A percentile compares a stretch with the other conserved stretches of the same genome.
These are phyloP conservation scores for Aporrectodea caliginosa DNA, from an alignment of 1,140 invertebrate species.

Conservation along the genomic window DNA sequence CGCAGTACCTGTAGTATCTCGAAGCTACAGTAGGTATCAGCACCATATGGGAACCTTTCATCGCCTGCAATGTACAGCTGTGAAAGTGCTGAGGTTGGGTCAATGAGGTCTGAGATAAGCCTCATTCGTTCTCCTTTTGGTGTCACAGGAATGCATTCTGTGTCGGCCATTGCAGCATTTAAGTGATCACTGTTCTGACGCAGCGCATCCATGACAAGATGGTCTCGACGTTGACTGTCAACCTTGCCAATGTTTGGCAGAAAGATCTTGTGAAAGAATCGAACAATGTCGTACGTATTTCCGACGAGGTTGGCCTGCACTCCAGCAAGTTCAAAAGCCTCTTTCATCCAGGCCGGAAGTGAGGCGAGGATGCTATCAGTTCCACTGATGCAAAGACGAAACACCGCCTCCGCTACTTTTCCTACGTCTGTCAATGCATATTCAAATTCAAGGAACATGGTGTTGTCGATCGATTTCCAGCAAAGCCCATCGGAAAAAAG, in stretches of 20 bases:
- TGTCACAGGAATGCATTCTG: constrained; percentile 32
- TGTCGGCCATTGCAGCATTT: constrained; percentile 13
- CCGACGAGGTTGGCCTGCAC: neutral
- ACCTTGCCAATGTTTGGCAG: constrained; percentile 23
- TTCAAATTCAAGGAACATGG: constrained; percentile 17
- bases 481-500: constrained; percentile 24
- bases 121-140: constrained; percentile 29
- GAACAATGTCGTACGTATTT: constrained; percentile 13
- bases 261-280: constrained; percentile 31
- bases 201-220: constrained; percentile 29
- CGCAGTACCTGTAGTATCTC: neutral
- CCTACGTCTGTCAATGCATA: constrained; percentile 1
- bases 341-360: constrained; percentile 15
- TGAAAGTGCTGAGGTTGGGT: constrained; percentile 21
- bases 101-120: constrained; percentile 19
- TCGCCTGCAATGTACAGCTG: constrained; percentile 23
- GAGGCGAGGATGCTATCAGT: constrained; percentile 14
- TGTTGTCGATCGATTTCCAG: constrained; percentile 9
- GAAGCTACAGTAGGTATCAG: constrained; percentile 8
- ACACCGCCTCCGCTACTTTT: constrained; percentile 14
- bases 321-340: neutral
- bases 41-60: constrained; percentile 26
- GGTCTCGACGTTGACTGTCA: constrained; percentile 7
- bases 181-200: neutral
- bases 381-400: neutral